Base-by-base conservation (phyloP, 2,113 vertebrate species). In the Anhinga anhinga region DNA sequence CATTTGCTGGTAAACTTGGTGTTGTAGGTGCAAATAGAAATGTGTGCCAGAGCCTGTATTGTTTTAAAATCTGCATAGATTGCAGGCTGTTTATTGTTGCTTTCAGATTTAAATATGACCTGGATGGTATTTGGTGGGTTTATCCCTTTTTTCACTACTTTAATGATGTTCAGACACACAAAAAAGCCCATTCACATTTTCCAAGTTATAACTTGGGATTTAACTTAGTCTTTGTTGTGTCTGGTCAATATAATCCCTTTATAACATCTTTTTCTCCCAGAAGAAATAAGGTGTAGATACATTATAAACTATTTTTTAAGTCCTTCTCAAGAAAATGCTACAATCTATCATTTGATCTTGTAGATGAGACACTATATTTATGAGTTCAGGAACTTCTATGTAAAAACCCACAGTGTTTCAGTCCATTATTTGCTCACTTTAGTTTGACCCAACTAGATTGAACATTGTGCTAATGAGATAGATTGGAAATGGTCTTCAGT, bases 371-470 rank as follows among this genome's bases (percentile, higher is more conserved):
- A 88, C 2, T 76, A 10, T 20, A 72, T 90, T 96, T 92, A 81
- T 77, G 45, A 78, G 52, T 81, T 92, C 56, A 78, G 50, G 70
- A 95, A 89, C n/a, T 86, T 92, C 73, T 63, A 52, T 49, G 25
- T 30, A 8, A 83, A 94, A 96, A 86, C 14, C 44, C 4, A 40
- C 76, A 91, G 53, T 66, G 91, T 94, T 96, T 95, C 94, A 94
- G 91, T 86, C 91, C 92, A 95, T 97, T 98, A 97, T 89, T 91
- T 97, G 82, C 78, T 94, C 85, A 79, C 77, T 95, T 97, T 79
- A 95, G 70, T 86, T 74, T 97, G 95, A 96, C 59, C 73, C 80
- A 79, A 80, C 82, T 94, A 83, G 42, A 96, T 65, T 91, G 95
- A 95, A 88, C 93, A 92, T 95, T 96, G 85, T 80, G 88, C 83